Conservation (phyloP, 2,113 vertebrate genomes). For the Antidorcas marsupialis region DNA sequence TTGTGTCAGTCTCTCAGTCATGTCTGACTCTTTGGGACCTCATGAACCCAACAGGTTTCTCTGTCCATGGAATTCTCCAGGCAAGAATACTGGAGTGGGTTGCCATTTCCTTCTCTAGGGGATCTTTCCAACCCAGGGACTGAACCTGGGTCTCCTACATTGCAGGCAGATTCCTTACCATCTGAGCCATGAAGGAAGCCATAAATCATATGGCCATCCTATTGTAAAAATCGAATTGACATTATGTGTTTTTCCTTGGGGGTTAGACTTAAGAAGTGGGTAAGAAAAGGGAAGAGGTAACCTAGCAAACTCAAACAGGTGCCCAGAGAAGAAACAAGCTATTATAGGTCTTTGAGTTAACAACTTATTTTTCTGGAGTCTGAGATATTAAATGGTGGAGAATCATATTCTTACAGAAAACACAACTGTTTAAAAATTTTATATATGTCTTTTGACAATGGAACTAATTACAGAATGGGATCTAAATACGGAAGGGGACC, state of each 20-base stretch:
- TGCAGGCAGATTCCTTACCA: not conserved
- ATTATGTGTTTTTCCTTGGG: not conserved
- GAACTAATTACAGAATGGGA: not conserved
- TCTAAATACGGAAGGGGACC: not conserved
- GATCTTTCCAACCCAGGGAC: not conserved
- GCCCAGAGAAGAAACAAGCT: not conserved
- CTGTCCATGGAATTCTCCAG: not conserved
- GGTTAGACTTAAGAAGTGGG: not conserved
- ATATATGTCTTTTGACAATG: not conserved
- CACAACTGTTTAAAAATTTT: not conserved
- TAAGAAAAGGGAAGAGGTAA: not conserved
- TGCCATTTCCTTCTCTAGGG: not conserved
- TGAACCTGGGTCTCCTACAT: not conserved
- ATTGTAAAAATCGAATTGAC: conserved; percentile 8
- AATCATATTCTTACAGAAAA: not conserved
- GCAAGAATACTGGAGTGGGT: not conserved
- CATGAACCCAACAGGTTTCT: not conserved
- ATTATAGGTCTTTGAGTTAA: not conserved
- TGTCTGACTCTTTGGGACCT: not conserved
- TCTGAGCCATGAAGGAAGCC: not conserved
- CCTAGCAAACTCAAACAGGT: not conserved
- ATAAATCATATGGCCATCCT: not conserved
- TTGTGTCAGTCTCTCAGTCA: not conserved
- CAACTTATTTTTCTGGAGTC: not conserved
- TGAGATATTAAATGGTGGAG: not conserved